These are phyloP conservation scores for Argentina silus DNA, from an alignment of 2,797 vertebrate species.

Conservation along the genomic window DNA sequence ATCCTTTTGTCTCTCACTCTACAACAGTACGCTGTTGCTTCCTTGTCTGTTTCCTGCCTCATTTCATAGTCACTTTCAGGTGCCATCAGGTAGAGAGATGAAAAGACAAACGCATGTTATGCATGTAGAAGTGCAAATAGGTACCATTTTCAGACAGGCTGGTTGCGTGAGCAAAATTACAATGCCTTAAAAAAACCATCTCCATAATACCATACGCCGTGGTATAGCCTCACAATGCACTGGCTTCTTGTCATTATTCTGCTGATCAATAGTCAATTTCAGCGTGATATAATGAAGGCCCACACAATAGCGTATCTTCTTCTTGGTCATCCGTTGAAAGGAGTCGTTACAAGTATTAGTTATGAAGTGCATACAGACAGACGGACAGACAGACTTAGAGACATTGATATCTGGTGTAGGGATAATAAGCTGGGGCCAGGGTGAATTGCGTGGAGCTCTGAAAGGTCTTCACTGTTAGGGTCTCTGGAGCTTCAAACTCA, in stretches of 20 bases:
- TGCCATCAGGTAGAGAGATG: slow-evolving; percentile 37
- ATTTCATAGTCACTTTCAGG: slow-evolving; percentile 56
- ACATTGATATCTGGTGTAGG: slow-evolving; percentile 26
- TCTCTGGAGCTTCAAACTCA: slow-evolving; percentile 45
- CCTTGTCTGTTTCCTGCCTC: slow-evolving; percentile 46
- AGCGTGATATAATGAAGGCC: slow-evolving; percentile 41
- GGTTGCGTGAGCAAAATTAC: slow-evolving; percentile 8
- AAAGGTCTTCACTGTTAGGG: slow-evolving; percentile 43
- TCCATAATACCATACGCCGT: slow-evolving; percentile 2
- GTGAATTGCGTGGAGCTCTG: slow-evolving; percentile 34
- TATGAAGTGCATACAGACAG: slow-evolving; percentile 34
- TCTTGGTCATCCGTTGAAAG: slow-evolving; percentile 26
- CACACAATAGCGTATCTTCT: slow-evolving; percentile 14
- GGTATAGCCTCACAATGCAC: not conserved
- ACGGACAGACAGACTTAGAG: not conserved
- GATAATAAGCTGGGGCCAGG: slow-evolving; percentile 37
- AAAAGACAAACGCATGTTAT: slow-evolving; percentile 28
- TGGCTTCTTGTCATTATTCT: slow-evolving; percentile 14
- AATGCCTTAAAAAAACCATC: not conserved
- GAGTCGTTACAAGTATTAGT: slow-evolving; percentile 41
- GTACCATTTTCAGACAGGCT: slow-evolving; percentile 4
- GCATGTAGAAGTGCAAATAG: slow-evolving; percentile 10
- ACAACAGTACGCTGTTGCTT: slow-evolving; percentile 31
- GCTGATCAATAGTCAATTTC: slow-evolving; percentile 53
- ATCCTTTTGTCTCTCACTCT: slow-evolving; percentile 61